Evolutionary conservation across 2,888 invertebrate species (phyloP).

Genomic region (Orthosia gracilis): DNA sequence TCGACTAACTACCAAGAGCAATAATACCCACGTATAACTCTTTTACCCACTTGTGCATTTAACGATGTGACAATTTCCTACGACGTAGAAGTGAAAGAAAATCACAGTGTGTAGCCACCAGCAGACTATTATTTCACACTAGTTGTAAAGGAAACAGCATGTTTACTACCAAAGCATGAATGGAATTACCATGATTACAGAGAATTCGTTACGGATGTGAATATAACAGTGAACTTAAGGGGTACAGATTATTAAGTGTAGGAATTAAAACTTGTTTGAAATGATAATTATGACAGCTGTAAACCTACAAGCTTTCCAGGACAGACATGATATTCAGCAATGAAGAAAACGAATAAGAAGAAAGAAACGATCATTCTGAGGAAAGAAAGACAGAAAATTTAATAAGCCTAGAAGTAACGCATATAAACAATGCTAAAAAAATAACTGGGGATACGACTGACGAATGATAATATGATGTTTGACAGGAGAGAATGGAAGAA

Average conservation of each 20-base stretch:
- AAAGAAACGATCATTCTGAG: too few relatives aligned
- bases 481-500: background rate
- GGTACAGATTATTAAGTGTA: constrained; percentile 11
- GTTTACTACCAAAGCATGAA: constrained; percentile 24
- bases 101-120: constrained; percentile 12
- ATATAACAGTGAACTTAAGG: constrained; percentile 37
- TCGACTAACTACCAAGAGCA: background rate
- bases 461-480: background rate
- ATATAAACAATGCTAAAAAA: background rate
- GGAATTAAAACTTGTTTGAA: constrained; percentile 13
- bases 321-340: too few relatives aligned
- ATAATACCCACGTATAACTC: background rate
- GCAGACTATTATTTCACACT: constrained; percentile 51
- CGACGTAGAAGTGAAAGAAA: constrained; percentile 42
- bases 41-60: background rate
- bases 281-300: constrained; percentile 10
- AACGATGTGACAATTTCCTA: constrained; percentile 5
- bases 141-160: constrained; percentile 43
- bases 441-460: background rate
- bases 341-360: too few relatives aligned
- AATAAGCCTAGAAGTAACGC: too few relatives aligned
- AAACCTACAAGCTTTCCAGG: background rate
- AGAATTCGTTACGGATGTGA: constrained; percentile 29
- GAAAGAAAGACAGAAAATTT: background rate
- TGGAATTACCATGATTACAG: constrained; percentile 39